Conservation (phyloP, 2,888 invertebrate species). For the Apocheima hispidaria region DNA sequence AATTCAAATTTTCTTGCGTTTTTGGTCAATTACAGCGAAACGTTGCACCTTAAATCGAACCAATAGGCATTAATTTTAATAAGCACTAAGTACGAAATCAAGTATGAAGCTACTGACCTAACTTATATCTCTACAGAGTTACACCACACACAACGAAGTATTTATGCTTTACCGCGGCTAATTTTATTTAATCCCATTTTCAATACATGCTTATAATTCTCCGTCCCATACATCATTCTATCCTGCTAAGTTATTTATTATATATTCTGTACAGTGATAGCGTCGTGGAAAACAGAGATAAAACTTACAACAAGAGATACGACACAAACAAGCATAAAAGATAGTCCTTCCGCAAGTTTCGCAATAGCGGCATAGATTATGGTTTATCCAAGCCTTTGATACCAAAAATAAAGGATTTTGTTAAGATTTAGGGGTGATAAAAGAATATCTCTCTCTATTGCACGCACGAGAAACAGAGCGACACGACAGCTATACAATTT, state of each 20-base stretch:
- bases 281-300: conserved; percentile 18
- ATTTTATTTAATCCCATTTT: conserved; percentile 36
- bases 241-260: conserved; percentile 43
- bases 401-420: too few relatives aligned
- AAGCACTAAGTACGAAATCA: too few relatives aligned
- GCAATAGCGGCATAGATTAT: too few relatives aligned
- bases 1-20: too few relatives aligned
- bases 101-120: neutral
- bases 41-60: neutral
- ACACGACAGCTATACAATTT: too few relatives aligned
- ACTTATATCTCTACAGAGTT: neutral
- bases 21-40: too few relatives aligned
- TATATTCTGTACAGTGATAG: conserved; percentile 33
- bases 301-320: neutral
- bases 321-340: too few relatives aligned
- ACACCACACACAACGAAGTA: conserved; percentile 16
- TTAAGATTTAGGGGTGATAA: too few relatives aligned
- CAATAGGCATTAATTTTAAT: neutral
- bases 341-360: too few relatives aligned
- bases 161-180: conserved; percentile 23
- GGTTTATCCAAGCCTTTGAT: too few relatives aligned
- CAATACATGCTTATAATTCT: conserved; percentile 37
- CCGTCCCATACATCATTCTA: conserved; percentile 35
- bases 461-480: too few relatives aligned
- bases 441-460: too few relatives aligned